phyloP scores from a whole-genome alignment of 2,113 vertebrate genomes.

The Brachypteracias leptosomus region DNA sequence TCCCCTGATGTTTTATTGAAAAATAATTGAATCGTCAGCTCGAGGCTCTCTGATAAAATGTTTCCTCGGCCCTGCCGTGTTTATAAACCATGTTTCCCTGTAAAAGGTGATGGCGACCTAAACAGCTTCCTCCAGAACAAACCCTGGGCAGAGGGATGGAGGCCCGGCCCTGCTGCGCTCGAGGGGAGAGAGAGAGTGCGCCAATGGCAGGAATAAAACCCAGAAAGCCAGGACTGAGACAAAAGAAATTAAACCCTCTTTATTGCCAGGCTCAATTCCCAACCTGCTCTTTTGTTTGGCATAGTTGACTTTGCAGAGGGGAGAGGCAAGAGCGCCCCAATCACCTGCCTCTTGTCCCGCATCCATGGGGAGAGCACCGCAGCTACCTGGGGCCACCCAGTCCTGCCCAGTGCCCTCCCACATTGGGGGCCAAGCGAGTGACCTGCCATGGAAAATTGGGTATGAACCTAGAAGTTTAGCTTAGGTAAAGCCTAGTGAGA shows the following conservation, averaged over 20 bases:
- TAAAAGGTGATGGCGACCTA: background rate
- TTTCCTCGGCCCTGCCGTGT: background rate
- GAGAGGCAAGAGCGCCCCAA: background rate
- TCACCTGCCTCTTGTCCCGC: background rate
- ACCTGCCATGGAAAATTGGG: background rate
- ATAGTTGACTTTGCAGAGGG: background rate
- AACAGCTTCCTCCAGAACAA: background rate
- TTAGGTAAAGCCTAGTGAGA: background rate
- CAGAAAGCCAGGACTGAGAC: background rate
- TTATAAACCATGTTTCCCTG: background rate
- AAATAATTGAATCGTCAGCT: constrained; percentile 63
- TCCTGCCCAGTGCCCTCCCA: background rate
- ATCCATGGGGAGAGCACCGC: fast-evolving
- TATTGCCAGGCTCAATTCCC: background rate
- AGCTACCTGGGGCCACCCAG: fast-evolving
- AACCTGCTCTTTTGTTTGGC: background rate
- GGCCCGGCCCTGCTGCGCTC: background rate
- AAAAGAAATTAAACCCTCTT: constrained; percentile 5
- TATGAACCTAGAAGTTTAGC: background rate
- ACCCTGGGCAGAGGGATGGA: fast-evolving
- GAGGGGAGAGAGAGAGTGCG: background rate
- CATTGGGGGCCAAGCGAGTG: background rate
- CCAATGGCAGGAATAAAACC: background rate
- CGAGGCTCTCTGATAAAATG: background rate
- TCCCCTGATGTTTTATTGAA: constrained; percentile 66